A percentile compares a stretch with the other conserved stretches of the same genome.
phyloP scores from a whole-genome alignment of 2,113 vertebrate genomes.

The Antechinus flavipes region DNA sequence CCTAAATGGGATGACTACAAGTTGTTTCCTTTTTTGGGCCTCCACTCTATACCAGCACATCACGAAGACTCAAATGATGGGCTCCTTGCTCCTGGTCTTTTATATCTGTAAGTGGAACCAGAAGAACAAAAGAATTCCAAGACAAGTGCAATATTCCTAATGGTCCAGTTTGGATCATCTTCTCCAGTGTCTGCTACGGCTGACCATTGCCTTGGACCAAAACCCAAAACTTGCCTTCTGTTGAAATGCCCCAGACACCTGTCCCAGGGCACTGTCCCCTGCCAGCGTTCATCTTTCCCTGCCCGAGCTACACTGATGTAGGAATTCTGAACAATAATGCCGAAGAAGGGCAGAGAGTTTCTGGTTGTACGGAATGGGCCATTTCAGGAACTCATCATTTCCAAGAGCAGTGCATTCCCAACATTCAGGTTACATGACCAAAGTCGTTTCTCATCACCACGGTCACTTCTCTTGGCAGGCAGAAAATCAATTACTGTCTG shows the following conservation, averaged over 20 bases:
- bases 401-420: neutral
- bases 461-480: neutral
- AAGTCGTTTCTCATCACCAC: neutral
- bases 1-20: neutral
- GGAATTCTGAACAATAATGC: neutral
- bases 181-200: neutral
- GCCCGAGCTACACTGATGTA: neutral
- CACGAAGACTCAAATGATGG: neutral
- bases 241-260: neutral
- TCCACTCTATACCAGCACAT: neutral
- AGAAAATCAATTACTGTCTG: constrained; percentile 2
- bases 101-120: neutral
- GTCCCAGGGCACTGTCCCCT: neutral
- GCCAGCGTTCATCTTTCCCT: neutral
- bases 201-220: neutral
- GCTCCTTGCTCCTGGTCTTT: neutral
- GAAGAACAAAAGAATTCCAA: neutral
- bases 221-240: neutral
- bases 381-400: neutral
- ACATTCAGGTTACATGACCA: neutral
- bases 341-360: neutral
- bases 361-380: neutral
- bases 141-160: neutral
- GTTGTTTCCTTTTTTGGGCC: neutral
- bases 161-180: neutral